Conservation (phyloP, 2,888 invertebrate genomes). For the Tupiocoris notatus region DNA sequence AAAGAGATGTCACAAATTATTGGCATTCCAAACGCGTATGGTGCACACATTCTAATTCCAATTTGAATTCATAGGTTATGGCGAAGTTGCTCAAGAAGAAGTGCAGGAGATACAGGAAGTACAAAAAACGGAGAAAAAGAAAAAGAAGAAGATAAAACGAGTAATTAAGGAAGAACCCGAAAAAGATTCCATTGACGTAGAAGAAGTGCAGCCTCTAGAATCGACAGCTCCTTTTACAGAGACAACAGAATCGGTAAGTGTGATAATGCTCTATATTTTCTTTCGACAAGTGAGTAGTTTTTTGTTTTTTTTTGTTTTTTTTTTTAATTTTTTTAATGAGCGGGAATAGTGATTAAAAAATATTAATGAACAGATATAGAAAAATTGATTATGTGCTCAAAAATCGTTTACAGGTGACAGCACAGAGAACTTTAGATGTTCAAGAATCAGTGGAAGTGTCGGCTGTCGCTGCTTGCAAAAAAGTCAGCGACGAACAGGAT, state of each 20-base stretch:
- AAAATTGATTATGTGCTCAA: background rate
- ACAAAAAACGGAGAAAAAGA: slow-evolving; percentile 52
- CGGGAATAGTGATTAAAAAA: too few relatives aligned
- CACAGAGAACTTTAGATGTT: slow-evolving; percentile 53
- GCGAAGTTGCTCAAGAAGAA: slow-evolving; percentile 54
- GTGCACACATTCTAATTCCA: too few relatives aligned
- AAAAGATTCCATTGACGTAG: slow-evolving; percentile 58
- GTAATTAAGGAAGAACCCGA: slow-evolving; percentile 43
- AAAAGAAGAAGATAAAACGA: slow-evolving; percentile 51
- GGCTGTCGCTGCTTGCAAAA: slow-evolving; percentile 50
- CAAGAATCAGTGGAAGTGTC: slow-evolving; percentile 51
- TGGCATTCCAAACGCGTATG: too few relatives aligned
- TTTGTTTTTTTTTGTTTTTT: too few relatives aligned
- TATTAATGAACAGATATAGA: background rate
- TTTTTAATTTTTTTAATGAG: too few relatives aligned
- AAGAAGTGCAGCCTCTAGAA: slow-evolving; percentile 60
- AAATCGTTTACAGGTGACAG: slow-evolving; percentile 53
- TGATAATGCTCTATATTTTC: too few relatives aligned
- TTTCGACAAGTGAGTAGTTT: too few relatives aligned
- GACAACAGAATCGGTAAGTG: slow-evolving; percentile 51
- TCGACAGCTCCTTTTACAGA: slow-evolving; percentile 60
- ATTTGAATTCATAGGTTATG: slow-evolving; percentile 52
- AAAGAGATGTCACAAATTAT: too few relatives aligned
- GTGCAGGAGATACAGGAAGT: slow-evolving; percentile 55
- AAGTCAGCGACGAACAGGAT: slow-evolving; percentile 49